Evolutionary conservation across 2,888 invertebrate genomes (phyloP).

Genomic region (Erebia epiphron): DNA sequence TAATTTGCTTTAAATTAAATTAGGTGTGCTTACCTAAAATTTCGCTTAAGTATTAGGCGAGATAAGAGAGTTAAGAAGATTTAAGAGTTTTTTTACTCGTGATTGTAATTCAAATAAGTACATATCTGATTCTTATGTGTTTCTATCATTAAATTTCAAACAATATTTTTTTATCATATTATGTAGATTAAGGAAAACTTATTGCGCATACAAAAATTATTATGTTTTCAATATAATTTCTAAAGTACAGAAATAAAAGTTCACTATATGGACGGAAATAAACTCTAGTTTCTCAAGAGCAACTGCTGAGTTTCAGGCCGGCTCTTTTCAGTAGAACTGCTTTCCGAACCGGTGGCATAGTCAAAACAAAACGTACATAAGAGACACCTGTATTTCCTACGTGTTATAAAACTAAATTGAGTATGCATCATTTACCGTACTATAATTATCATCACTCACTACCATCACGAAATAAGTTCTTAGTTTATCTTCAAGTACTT

Average conservation of each 20-base stretch:
- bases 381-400: too few relatives aligned
- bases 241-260: neutral
- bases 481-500: neutral
- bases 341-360: too few relatives aligned
- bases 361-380: too few relatives aligned
- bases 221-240: neutral
- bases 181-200: neutral
- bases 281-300: too few relatives aligned
- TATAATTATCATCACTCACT: neutral
- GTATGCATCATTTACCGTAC: neutral
- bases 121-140: too few relatives aligned
- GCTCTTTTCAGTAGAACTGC: too few relatives aligned
- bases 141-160: too few relatives aligned
- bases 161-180: too few relatives aligned
- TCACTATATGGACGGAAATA: neutral
- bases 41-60: neutral
- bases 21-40: neutral
- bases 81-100: neutral
- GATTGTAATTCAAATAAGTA: neutral
- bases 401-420: too few relatives aligned
- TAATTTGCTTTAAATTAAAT: slow-evolving; percentile 28
- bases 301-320: too few relatives aligned
- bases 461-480: neutral
- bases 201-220: neutral
- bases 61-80: too few relatives aligned